Evolutionary conservation across 2,797 vertebrate genomes (phyloP).

Genomic region (Dendrocincla tyrannina): DNA sequence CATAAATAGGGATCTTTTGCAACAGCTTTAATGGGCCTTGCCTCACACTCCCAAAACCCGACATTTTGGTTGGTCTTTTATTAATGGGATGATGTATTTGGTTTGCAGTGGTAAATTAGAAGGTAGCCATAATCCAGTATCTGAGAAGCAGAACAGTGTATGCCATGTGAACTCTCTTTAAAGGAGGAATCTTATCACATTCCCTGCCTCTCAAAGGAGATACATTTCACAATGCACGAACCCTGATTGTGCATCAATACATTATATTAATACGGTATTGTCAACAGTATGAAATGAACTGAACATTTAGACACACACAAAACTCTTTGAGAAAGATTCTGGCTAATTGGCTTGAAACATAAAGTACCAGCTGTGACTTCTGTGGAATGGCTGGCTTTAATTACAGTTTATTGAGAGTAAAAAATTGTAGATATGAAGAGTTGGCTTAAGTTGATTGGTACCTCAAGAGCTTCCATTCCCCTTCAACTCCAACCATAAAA

Average conservation of each 20-base stretch:
- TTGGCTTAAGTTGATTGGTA: fast-evolving
- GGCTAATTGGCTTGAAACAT: background rate
- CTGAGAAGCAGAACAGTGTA: background rate
- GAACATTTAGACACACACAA: background rate
- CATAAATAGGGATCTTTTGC: background rate
- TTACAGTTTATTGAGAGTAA: background rate
- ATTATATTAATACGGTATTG: background rate
- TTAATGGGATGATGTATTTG: background rate
- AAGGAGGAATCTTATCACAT: background rate
- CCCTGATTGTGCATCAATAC: background rate
- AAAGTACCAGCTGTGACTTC: background rate
- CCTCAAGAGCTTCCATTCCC: background rate
- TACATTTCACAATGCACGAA: background rate
- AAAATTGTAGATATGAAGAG: background rate
- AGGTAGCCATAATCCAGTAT: background rate
- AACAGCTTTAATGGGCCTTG: background rate
- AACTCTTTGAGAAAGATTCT: background rate
- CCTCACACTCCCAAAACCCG: background rate
- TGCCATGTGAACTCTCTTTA: background rate
- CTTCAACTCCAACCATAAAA: background rate
- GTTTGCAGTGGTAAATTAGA: background rate
- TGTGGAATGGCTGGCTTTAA: background rate
- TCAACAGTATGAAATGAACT: background rate
- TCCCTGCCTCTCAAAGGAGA: background rate
- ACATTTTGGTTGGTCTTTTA: background rate